Conservation (phyloP, 2,797 vertebrate species). For the Tragopan temminckii region DNA sequence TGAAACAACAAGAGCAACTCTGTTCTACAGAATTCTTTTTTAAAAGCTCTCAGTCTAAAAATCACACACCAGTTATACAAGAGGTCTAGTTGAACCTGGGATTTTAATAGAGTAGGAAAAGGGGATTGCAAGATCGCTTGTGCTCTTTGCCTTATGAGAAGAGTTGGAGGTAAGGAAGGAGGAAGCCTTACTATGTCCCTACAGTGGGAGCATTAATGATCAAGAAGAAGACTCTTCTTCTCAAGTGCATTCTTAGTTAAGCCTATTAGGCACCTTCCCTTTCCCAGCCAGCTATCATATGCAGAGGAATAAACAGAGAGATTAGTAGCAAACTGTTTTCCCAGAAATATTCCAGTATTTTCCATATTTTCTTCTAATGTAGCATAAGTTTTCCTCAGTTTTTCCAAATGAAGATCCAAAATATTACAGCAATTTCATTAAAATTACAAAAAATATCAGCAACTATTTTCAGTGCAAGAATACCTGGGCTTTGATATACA, state of each 20-base stretch:
- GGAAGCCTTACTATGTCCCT: not conserved
- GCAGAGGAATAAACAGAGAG: not conserved
- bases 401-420: not conserved
- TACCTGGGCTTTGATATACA: not conserved
- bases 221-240: not conserved
- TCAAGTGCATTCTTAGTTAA: not conserved
- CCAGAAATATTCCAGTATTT: not conserved
- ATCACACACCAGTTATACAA: not conserved
- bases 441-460: not conserved
- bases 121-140: not conserved
- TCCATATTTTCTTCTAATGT: not conserved
- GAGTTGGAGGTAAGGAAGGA: not conserved
- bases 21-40: not conserved
- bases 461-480: not conserved
- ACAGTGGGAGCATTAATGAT: not conserved
- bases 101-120: not conserved
- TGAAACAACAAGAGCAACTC: not conserved
- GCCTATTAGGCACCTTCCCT: not conserved
- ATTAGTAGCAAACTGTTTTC: not conserved
- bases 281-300: not conserved
- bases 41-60: not conserved
- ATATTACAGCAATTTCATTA: not conserved
- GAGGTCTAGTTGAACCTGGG: not conserved
- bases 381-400: not conserved
- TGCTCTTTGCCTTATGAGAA: not conserved